Percentiles rank a stretch among this genome's conserved stretches.
Evolutionary conservation across 2,888 invertebrate genomes (phyloP).

Genomic region (Epinotia demarniana): DNA sequence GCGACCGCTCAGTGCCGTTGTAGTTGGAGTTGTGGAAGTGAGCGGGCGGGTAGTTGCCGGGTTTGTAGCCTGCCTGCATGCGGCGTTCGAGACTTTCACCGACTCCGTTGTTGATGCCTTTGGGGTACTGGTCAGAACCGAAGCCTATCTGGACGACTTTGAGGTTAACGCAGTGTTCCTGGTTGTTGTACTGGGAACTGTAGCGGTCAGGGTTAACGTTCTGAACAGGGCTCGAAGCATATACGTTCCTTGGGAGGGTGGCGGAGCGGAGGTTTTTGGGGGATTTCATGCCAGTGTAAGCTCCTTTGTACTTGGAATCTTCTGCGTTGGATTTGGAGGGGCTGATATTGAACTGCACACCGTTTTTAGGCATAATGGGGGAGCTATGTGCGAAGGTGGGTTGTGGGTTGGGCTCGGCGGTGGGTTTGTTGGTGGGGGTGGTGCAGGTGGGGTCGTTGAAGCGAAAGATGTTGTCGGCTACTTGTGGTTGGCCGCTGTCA

Average conservation of each 20-base stretch:
- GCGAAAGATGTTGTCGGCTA: slow-evolving; percentile 87
- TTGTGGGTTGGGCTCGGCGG: slow-evolving; percentile 65
- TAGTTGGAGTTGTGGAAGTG: slow-evolving; percentile 78
- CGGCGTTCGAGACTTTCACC: slow-evolving; percentile 77
- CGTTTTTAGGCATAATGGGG: slow-evolving; percentile 84
- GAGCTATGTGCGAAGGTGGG: slow-evolving; percentile 79
- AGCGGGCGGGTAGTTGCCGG: slow-evolving; percentile 72
- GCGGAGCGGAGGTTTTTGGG: slow-evolving; percentile 86
- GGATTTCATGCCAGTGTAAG: slow-evolving; percentile 74
- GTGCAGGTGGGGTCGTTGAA: slow-evolving; percentile 87
- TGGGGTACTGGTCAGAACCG: slow-evolving; percentile 85
- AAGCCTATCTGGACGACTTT: slow-evolving; percentile 87
- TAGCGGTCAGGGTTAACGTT: slow-evolving; percentile 80
- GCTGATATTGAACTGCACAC: slow-evolving; percentile 82
- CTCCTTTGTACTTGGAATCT: slow-evolving; percentile 75
- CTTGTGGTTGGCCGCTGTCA: slow-evolving; percentile 68
- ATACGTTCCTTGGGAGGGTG: slow-evolving; percentile 89
- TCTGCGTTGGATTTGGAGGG: slow-evolving; percentile 78
- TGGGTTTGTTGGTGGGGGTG: slow-evolving; percentile 63
- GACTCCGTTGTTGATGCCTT: slow-evolving; percentile 79
- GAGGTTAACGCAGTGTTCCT: slow-evolving; percentile 82
- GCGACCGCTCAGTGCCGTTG: slow-evolving; percentile 73
- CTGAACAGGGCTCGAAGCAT: slow-evolving; percentile 71
- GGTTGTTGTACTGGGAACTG: slow-evolving; percentile 82
- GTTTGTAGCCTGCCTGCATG: slow-evolving; percentile 80